phyloP scores from a whole-genome alignment of 1,140 invertebrate species.

The Pristionchus pacificus region DNA sequence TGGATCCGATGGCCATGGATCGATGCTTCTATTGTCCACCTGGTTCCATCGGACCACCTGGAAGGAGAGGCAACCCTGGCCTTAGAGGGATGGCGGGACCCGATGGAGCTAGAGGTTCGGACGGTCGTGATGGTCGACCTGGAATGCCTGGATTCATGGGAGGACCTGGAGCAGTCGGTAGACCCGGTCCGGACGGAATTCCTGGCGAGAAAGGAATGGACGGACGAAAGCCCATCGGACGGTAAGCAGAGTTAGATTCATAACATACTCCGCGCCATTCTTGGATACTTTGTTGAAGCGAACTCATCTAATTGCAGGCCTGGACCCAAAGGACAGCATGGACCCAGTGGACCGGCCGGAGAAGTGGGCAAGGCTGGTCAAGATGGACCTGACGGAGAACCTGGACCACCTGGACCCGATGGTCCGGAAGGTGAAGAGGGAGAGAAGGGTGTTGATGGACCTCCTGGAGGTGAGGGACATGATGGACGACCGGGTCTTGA shows the following conservation, averaged over 20 bases:
- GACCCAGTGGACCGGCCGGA: conserved; percentile 26
- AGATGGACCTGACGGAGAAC: conserved; percentile 18
- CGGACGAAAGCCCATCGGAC: conserved; percentile 34
- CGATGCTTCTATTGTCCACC: conserved; percentile 27
- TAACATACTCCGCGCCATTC: no score
- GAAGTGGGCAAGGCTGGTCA: conserved; percentile 24
- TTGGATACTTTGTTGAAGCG: no score
- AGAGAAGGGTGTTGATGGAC: background rate
- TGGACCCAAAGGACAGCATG: conserved; percentile 39
- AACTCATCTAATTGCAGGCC: no score
- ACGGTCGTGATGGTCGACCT: conserved; percentile 41
- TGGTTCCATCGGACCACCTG: background rate
- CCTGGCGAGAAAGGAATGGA: conserved; percentile 36
- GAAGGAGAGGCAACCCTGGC: conserved; percentile 14
- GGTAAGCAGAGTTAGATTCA: no score
- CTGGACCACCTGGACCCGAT: background rate
- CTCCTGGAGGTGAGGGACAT: conserved; percentile 8
- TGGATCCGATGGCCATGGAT: conserved; percentile 22
- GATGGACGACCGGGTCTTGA: conserved; percentile 2
- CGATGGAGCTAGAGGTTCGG: conserved; percentile 44
- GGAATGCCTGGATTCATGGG: conserved; percentile 36
- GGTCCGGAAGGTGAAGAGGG: background rate
- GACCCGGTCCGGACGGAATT: conserved; percentile 28
- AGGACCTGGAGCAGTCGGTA: conserved; percentile 35
- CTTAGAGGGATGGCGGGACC: conserved; percentile 48